Conservation (phyloP, 2,888 invertebrate species). For the Artemia sp. region DNA sequence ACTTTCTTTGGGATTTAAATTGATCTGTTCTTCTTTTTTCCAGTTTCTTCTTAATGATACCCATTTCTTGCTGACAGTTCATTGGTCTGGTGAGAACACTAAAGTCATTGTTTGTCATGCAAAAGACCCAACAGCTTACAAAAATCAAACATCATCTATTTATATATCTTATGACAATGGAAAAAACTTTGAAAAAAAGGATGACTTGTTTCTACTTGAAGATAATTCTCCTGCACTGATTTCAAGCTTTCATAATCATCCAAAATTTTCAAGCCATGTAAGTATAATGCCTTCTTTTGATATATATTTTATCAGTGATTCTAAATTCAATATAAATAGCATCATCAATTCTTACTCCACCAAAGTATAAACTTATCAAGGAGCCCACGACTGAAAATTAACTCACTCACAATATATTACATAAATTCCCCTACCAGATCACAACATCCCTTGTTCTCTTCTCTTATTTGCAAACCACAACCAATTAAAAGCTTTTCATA, state of each 20-base stretch:
- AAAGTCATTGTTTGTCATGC: constrained; percentile 73
- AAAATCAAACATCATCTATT: constrained; percentile 45
- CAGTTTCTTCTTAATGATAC: constrained; percentile 65
- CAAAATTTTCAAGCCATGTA: constrained; percentile 57
- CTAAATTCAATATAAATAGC: too few species aligned
- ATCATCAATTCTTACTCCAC: too few species aligned
- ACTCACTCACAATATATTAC: too few species aligned
- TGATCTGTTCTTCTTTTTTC: constrained; percentile 26
- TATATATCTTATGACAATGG: constrained; percentile 79
- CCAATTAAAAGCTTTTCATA: too few species aligned
- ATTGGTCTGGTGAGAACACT: constrained; percentile 77
- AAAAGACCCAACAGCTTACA: constrained; percentile 44
- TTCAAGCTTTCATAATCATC: constrained; percentile 69
- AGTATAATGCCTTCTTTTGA: constrained; percentile 35
- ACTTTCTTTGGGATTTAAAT: too few species aligned
- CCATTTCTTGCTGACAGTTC: constrained; percentile 74
- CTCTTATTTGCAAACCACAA: too few species aligned
- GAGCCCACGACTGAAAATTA: too few species aligned
- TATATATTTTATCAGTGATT: too few species aligned
- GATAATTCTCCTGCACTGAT: constrained; percentile 47
- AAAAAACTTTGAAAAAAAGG: constrained; percentile 54
- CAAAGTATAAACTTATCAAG: too few species aligned
- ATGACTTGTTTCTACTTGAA: constrained; percentile 44
- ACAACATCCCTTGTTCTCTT: too few species aligned
- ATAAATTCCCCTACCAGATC: too few species aligned